Conservation (phyloP, 2,113 vertebrate species). For the Ailurus styani region DNA sequence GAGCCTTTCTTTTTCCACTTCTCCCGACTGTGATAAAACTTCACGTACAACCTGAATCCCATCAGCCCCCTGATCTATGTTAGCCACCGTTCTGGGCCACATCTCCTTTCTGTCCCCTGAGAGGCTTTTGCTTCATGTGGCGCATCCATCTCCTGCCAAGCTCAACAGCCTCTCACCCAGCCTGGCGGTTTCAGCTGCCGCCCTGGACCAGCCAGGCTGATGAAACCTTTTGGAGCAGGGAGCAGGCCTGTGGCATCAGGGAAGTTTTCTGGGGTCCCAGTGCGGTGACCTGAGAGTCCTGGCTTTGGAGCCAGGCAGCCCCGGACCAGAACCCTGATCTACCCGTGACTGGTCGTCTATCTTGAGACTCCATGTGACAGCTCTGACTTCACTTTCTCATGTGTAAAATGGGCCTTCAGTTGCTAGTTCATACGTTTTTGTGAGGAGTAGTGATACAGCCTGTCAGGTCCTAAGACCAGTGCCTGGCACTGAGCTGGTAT, state of each 20-base stretch:
- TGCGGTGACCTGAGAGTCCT: neutral
- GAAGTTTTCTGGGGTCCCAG: neutral
- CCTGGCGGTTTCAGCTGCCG: neutral
- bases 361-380: neutral
- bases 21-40: neutral
- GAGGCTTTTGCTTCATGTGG: conserved; percentile 10
- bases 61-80: neutral
- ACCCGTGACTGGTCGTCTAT: neutral
- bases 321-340: neutral
- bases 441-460: neutral
- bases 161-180: neutral
- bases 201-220: neutral
- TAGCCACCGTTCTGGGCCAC: neutral
- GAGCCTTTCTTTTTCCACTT: neutral
- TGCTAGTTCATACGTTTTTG: neutral
- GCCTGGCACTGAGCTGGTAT: neutral
- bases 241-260: neutral
- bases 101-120: neutral
- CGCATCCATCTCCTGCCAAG: neutral
- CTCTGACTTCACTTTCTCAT: neutral
- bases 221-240: neutral
- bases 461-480: neutral
- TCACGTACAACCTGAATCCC: neutral
- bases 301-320: neutral
- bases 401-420: neutral